Evolutionary conservation across 1,140 invertebrate species (phyloP), one percentile per base, ranked within the genome.

Genomic region (Holotrichia oblita): DNA sequence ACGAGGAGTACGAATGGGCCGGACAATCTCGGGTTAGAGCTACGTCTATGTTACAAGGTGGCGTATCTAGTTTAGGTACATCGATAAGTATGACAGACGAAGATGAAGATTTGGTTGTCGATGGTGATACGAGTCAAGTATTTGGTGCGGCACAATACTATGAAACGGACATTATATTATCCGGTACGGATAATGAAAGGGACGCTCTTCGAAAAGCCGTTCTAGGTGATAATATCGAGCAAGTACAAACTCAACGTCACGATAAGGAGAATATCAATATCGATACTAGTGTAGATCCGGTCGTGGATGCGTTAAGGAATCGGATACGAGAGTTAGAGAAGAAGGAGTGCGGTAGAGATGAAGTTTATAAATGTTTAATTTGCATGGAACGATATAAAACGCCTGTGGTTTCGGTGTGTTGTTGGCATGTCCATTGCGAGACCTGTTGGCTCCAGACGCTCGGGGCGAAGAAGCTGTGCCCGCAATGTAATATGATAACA

Each of bases 391-490:
- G 91, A 17, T 97, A 96, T 85, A 91, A 91, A 64, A 95, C 94
- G 78, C 96, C 97, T n/a, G 93, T 97, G 12, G 95, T 96, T n/a
- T 98, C 96, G 0, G 93, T 97, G 61, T 95, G 94, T 83, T 98
- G 97, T 87, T 98, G 97, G 97, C 97, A 98, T 88, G 96, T 98
- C 0, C 95, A 98, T 86, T 98, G 96, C 85, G 96, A 98, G 88
- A 92, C 94, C 73, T 98, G 97, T 85, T 98, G 97, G 97, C 88
- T 98, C 1, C 93, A 95, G 83, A 96, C 96, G 14, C 87, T 98
- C 84, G 94, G 95, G 40, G 94, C 94, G 0, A 97, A 97, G 89
- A 98, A 97, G 84, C 90, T 98, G 24, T 98, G 97, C 87, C 97
- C 96, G 0, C 96, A 98, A 85, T 98, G 97, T 87, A 98, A 97